Percentiles rank a stretch among this genome's conserved stretches.
These are phyloP conservation scores for Sycophila texana DNA, from an alignment of 2,888 invertebrate species.

Conservation along the genomic window DNA sequence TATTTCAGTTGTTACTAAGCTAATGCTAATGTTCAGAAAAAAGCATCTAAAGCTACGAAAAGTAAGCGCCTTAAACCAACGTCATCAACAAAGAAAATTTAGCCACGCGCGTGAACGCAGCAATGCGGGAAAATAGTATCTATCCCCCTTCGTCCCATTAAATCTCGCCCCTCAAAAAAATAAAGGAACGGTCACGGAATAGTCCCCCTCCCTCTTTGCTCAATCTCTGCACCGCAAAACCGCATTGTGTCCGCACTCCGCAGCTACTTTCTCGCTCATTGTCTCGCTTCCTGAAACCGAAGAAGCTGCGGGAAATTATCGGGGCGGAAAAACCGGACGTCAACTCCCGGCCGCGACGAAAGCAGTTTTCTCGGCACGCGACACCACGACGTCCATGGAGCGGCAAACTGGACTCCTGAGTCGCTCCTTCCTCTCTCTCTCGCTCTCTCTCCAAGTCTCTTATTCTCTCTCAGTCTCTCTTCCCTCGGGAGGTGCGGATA, in stretches of 20 bases:
- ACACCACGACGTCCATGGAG: slow-evolving; percentile 61
- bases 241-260: slow-evolving; percentile 1
- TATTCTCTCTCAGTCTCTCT: slow-evolving; percentile 48
- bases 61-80: neutral
- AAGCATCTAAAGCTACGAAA: too few species aligned
- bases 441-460: too few species aligned
- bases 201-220: too few species aligned
- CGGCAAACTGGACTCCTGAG: slow-evolving; percentile 65
- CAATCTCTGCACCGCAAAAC: neutral
- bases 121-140: too few species aligned
- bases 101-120: too few species aligned
- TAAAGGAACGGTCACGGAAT: too few species aligned
- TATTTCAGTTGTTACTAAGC: too few species aligned
- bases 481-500: slow-evolving; percentile 61
- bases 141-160: too few species aligned
- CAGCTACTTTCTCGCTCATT: slow-evolving; percentile 18
- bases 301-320: slow-evolving; percentile 56
- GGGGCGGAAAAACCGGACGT: slow-evolving; percentile 61
- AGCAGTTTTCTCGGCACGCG: neutral
- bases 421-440: too few species aligned
- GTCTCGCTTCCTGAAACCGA: slow-evolving; percentile 46
- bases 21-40: too few species aligned
- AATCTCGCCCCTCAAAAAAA: too few species aligned
- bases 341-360: neutral
- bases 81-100: too few species aligned